Evolutionary conservation across 2,888 invertebrate species (phyloP).

Genomic region (Drosophila tanythrix): DNA sequence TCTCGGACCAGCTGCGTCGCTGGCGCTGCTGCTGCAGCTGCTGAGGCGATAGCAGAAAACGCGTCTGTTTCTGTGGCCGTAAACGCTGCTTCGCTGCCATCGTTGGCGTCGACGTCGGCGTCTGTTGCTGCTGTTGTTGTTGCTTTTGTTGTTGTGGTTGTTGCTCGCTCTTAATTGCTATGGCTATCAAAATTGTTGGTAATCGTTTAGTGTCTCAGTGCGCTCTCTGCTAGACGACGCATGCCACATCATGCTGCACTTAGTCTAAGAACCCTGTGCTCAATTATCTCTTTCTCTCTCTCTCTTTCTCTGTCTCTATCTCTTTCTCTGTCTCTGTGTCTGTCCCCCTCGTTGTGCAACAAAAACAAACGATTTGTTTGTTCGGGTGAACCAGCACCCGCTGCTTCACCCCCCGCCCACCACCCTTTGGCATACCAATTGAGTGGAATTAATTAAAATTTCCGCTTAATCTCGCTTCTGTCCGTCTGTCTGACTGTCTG

Average conservation of each 20-base stretch:
- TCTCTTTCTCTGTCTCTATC: background rate
- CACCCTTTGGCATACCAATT: constrained; percentile 61
- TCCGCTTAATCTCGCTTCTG: constrained; percentile 72
- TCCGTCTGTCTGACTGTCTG: background rate
- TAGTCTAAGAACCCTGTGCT: constrained; percentile 58
- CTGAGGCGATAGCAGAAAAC: constrained; percentile 82
- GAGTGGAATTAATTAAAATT: constrained; percentile 81
- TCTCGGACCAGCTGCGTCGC: constrained; percentile 85
- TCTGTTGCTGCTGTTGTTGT: constrained; percentile 24
- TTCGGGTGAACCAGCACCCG: constrained; percentile 14
- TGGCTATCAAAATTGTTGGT: constrained; percentile 68
- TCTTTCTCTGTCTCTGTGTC: background rate
- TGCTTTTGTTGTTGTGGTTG: constrained; percentile 32
- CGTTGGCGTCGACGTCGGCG: constrained; percentile 28
- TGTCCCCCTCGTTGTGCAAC: constrained; percentile 2
- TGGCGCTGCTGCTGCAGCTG: constrained; percentile 78
- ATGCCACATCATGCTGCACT: constrained; percentile 64
- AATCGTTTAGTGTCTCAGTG: constrained; percentile 55
- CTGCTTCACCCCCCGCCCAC: constrained; percentile 7
- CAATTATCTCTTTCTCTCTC: constrained; percentile 41
- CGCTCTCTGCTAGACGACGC: constrained; percentile 29
- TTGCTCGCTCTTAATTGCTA: constrained; percentile 53
- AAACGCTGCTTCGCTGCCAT: constrained; percentile 59
- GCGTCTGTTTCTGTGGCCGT: constrained; percentile 81
- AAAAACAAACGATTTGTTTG: constrained; percentile 61